phyloP scores from a whole-genome alignment of 64 coral and sea anemone species.

The Stichodactyla mertensii region DNA sequence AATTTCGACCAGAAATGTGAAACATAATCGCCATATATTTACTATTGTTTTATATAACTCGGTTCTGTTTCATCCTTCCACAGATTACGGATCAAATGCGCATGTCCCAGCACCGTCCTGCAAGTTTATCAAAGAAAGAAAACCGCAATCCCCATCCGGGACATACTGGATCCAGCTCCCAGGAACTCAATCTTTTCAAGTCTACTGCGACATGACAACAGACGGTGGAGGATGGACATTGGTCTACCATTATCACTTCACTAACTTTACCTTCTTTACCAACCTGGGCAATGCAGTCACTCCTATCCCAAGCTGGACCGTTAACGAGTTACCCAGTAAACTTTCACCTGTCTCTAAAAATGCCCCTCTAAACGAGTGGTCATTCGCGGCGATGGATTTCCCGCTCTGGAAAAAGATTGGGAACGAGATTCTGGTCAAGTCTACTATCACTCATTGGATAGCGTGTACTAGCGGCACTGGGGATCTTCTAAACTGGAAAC shows the following conservation, averaged over 20 bases:
- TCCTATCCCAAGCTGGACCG: background rate
- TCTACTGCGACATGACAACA: slow-evolving; percentile 16
- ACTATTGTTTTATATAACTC: no score
- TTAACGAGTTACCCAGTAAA: background rate
- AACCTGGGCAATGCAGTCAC: background rate
- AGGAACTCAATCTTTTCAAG: background rate
- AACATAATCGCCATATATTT: no score
- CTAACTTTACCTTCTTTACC: slow-evolving; percentile 32
- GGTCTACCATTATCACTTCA: slow-evolving; percentile 50
- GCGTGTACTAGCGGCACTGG: slow-evolving; percentile 46
- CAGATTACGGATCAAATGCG: background rate
- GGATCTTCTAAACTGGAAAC: slow-evolving; percentile 47
- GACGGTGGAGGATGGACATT: slow-evolving; percentile 38
- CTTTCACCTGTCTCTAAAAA: background rate
- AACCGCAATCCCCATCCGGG: background rate
- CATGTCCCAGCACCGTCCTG: background rate
- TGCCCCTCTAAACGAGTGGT: slow-evolving; percentile 23
- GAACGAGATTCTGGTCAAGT: slow-evolving; percentile 52
- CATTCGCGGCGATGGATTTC: slow-evolving; percentile 60
- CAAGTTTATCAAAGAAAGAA: background rate
- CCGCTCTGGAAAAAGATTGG: slow-evolving; percentile 51
- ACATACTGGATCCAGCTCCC: slow-evolving; percentile 7
- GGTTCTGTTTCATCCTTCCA: background rate
- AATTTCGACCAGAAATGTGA: background rate
- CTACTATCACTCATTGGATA: slow-evolving; percentile 62